phyloP scores from a whole-genome alignment of 2,888 invertebrate species.

The Melinaea marsaeus region DNA sequence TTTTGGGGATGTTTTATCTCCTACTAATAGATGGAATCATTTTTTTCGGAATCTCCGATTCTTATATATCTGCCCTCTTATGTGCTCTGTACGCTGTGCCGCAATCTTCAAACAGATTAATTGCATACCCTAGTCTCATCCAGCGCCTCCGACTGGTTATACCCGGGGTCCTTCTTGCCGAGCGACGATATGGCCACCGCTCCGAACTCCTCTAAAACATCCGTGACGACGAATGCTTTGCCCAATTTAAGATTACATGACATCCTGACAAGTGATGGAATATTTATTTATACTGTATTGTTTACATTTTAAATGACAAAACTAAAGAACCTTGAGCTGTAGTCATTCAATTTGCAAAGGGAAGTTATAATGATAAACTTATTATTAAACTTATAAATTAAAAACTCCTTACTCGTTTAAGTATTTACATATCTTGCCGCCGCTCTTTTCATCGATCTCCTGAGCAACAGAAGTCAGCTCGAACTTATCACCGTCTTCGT shows the following conservation, averaged over 20 bases:
- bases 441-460: conserved; percentile 70
- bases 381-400: not conserved
- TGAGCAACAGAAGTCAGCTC: conserved; percentile 69
- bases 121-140: conserved; percentile 51
- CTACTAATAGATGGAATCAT: too few relatives aligned
- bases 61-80: too few relatives aligned
- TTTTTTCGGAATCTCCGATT: too few relatives aligned
- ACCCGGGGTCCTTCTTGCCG: conserved; percentile 51
- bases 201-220: conserved; percentile 46
- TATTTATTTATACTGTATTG: too few relatives aligned
- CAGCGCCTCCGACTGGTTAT: conserved; percentile 51
- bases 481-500: conserved; percentile 58
- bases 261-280: conserved; percentile 38
- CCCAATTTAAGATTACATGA: conserved; percentile 50
- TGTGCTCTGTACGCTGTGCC: too few relatives aligned
- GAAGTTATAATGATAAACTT: too few relatives aligned
- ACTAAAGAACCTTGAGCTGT: too few relatives aligned
- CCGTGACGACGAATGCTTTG: conserved; percentile 56
- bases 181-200: conserved; percentile 55
- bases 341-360: too few relatives aligned
- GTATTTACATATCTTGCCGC: conserved; percentile 70
- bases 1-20: too few relatives aligned
- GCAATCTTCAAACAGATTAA: too few relatives aligned
- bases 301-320: too few relatives aligned
- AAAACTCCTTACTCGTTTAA: conserved; percentile 65